A percentile compares a stretch with the other conserved stretches of the same genome.
phyloP scores from a whole-genome alignment of 2,113 vertebrate species.

The Gavia stellata region DNA sequence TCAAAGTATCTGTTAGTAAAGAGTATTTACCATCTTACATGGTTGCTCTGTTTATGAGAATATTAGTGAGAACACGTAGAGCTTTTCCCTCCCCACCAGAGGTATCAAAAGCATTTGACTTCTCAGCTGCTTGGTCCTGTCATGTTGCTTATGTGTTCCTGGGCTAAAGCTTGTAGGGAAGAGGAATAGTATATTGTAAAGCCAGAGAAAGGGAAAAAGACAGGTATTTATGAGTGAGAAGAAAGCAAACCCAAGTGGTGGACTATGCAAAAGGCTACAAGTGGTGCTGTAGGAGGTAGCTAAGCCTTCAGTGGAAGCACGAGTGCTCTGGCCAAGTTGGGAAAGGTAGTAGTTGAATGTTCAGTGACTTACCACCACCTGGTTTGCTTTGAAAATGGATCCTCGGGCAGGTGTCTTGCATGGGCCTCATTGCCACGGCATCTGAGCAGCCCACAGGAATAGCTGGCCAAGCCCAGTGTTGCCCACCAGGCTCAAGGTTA shows the following conservation, averaged over 20 bases:
- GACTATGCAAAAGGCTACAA: not conserved
- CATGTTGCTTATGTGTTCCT: not conserved
- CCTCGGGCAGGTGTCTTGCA: not conserved
- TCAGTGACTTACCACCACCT: not conserved
- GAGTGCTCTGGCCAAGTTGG: not conserved
- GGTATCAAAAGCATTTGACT: not conserved
- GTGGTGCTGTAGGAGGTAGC: not conserved
- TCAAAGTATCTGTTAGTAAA: not conserved
- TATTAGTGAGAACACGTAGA: not conserved
- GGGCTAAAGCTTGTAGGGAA: not conserved
- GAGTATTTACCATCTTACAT: not conserved
- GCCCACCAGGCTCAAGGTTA: not conserved
- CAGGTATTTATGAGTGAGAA: not conserved
- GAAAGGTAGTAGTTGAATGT: not conserved
- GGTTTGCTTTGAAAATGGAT: not conserved
- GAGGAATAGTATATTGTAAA: not conserved
- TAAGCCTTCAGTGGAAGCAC: not conserved
- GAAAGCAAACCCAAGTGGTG: not conserved
- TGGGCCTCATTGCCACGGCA: not conserved
- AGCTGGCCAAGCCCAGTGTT: not conserved
- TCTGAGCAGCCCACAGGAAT: not conserved
- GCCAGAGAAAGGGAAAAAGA: not conserved
- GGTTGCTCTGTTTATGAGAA: not conserved
- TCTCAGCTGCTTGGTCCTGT: not conserved
- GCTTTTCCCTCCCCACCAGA: not conserved